Evolutionary conservation across 53 echinoderm and acorn worm species (phyloP), one percentile per base, ranked within the genome.

Genomic region (Paracentrotus lividus): DNA sequence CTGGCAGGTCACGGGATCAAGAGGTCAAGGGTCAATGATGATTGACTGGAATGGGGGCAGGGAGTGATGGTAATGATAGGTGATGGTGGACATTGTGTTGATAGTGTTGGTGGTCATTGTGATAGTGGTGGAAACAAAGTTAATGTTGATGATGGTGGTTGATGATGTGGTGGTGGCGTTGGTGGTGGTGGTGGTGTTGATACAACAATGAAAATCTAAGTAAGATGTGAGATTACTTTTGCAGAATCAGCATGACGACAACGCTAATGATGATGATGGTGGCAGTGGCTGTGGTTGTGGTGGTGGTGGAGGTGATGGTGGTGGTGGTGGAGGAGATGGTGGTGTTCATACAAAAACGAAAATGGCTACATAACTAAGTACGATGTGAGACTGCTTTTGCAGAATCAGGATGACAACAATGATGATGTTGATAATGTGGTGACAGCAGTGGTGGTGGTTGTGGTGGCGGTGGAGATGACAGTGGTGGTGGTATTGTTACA

Each of bases 391-490:
- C n/a, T n/a, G n/a, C n/a, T n/a, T n/a, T n/a, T n/a, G n/a, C n/a
- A n/a, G n/a, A n/a, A n/a, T n/a, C n/a, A 69, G 1, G 76, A 72
- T 45, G 75, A 68, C 27, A 8, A 45, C 18, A 49, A 43, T 47
- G 52, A 92, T 29, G 92, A 75, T 26, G 51, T 77, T 92, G 92
- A 49, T 77, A 52, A 8, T 59, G 31, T 58, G 61, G 34, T 85
- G 49, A 85, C 21, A 27, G 18, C 2, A 24, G 21, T 16, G 85
- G 49, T 47, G 54, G 31, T 92, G 55, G 55, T 33, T 59, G 55
- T 93, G 93, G 84, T 21, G 84, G 55, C 58, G 58, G 84, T 84
- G 93, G n/a, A n/a, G n/a, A n/a, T n/a, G n/a, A n/a, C n/a, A n/a
- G n/a, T n/a, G n/a, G n/a, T n/a, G n/a, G n/a, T n/a, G n/a, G n/a